Percentiles rank a stretch among this genome's conserved stretches.
phyloP scores from a whole-genome alignment of 2,888 invertebrate genomes.

The Germaria angustata region DNA sequence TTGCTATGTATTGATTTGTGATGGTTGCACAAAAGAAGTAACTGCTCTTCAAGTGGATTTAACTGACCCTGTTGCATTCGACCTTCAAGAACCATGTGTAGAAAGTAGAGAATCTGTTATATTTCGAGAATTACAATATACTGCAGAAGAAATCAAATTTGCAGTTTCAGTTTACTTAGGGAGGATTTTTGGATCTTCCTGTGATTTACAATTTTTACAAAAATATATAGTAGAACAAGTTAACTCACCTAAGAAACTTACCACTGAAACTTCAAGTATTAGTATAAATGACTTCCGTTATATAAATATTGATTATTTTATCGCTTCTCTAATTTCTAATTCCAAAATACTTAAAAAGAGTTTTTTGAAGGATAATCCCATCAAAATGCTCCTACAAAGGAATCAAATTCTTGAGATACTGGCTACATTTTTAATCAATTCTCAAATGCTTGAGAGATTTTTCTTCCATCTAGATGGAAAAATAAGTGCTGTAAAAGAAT shows the following conservation, averaged over 20 bases:
- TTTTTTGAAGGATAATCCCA: neutral
- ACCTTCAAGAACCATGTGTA: neutral
- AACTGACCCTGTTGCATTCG: neutral
- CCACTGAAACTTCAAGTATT: neutral
- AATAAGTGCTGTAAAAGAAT: no score
- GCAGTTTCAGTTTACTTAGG: neutral
- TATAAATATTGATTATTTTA: neutral
- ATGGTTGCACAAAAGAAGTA: neutral
- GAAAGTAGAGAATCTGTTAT: no score
- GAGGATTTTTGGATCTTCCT: neutral
- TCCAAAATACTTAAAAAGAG: neutral
- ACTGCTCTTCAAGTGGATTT: neutral
- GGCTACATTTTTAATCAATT: neutral
- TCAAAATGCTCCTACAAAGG: neutral
- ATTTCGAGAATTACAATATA: neutral
- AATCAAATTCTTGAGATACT: neutral
- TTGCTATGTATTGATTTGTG: neutral
- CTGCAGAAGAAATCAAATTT: neutral
- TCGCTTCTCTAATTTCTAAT: neutral
- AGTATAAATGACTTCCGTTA: neutral
- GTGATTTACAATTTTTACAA: neutral
- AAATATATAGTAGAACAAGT: neutral
- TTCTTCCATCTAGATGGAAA: neutral
- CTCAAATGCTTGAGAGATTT: neutral
- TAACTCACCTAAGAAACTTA: neutral